Evolutionary conservation across 2,888 invertebrate genomes (phyloP).

Genomic region (Dyspetes luteomarginatus): DNA sequence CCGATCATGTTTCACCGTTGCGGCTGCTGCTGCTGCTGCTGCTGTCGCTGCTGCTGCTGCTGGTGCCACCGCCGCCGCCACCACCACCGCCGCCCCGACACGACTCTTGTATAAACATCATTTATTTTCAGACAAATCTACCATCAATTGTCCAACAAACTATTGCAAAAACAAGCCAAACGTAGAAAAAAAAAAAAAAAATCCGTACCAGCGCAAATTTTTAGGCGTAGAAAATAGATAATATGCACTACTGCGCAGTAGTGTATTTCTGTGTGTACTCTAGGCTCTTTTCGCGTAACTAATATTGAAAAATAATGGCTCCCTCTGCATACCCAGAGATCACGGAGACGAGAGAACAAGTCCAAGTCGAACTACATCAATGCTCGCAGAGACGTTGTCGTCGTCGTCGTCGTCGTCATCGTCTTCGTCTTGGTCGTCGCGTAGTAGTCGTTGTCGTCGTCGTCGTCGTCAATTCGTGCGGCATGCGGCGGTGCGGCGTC

Average conservation of each 20-base stretch:
- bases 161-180: conserved; percentile 46
- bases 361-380: conserved; percentile 15
- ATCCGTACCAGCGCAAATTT: conserved; percentile 61
- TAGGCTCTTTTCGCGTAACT: conserved; percentile 84
- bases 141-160: conserved; percentile 59
- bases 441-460: conserved; percentile 30
- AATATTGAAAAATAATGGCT: conserved; percentile 86
- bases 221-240: conserved; percentile 56
- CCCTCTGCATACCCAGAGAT: conserved; percentile 85
- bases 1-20: conserved; percentile 9
- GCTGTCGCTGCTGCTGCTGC: conserved; percentile 42
- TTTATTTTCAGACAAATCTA: conserved; percentile 42
- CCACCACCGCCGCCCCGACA: conserved; percentile 53
- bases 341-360: conserved; percentile 40
- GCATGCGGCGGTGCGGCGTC: conserved; percentile 40
- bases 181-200: no score
- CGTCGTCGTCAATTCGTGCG: no score
- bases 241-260: conserved; percentile 69
- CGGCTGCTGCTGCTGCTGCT: conserved; percentile 13
- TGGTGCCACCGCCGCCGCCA: conserved; percentile 11
- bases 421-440: no score
- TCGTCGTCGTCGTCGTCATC: no score
- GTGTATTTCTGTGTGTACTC: conserved; percentile 74
- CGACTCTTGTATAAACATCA: conserved; percentile 29
- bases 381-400: conserved; percentile 36